Conservation (phyloP, 2,888 invertebrate genomes). For the Abrostola triplasia region DNA sequence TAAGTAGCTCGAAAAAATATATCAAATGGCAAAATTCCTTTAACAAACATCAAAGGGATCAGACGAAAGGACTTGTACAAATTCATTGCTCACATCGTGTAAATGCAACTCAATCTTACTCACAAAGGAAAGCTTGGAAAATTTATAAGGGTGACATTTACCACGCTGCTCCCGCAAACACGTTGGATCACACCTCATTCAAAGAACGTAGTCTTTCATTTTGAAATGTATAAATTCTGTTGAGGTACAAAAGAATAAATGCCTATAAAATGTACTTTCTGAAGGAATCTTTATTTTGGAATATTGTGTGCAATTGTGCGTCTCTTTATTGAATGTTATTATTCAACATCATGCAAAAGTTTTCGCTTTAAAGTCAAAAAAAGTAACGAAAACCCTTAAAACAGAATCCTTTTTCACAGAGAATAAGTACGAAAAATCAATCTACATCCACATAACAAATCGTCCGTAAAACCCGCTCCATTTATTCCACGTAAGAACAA, state of each 20-base stretch:
- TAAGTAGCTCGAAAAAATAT: constrained; percentile 15
- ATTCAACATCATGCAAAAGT: background rate
- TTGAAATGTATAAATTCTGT: constrained; percentile 26
- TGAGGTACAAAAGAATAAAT: constrained; percentile 32
- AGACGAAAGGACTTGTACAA: constrained; percentile 26
- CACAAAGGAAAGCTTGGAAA: constrained; percentile 41
- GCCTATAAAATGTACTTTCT: constrained; percentile 19
- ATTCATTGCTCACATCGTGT: constrained; percentile 37
- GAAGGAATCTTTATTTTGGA: background rate
- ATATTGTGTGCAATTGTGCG: constrained; percentile 6
- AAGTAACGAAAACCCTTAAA: background rate
- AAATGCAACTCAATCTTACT: constrained; percentile 38
- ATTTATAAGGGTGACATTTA: constrained; percentile 38
- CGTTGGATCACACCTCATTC: constrained; percentile 29
- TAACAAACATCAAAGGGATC: constrained; percentile 22
- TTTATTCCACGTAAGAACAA: constrained; percentile 35
- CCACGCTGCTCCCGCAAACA: constrained; percentile 16
- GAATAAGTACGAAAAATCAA: constrained; percentile 13
- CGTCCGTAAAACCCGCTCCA: constrained; percentile 22
- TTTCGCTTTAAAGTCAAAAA: constrained; percentile 5
- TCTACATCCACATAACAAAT: constrained; percentile 25
- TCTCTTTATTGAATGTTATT: background rate
- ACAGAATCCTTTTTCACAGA: background rate
- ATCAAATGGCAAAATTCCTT: constrained; percentile 18
- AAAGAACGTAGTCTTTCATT: constrained; percentile 31